These are phyloP conservation scores for Leucophenga varia DNA, from an alignment of 1,140 invertebrate genomes.

Conservation along the genomic window DNA sequence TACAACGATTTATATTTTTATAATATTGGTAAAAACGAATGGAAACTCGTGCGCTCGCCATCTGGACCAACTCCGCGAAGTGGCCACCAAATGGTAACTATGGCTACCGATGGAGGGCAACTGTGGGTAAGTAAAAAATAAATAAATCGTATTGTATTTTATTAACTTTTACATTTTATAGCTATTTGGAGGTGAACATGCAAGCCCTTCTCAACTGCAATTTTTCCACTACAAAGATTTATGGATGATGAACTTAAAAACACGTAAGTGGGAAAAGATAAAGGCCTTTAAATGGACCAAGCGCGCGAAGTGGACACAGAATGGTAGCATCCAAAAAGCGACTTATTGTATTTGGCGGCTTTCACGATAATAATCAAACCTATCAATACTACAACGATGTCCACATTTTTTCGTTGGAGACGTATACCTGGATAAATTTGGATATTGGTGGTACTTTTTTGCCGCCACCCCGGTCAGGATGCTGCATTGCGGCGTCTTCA, in stretches of 20 bases:
- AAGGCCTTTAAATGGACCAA: constrained; percentile 69
- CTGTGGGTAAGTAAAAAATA: constrained; percentile 58
- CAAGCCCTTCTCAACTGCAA: constrained; percentile 84
- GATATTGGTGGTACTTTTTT: constrained; percentile 64
- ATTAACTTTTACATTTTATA: constrained; percentile 58
- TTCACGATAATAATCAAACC: constrained; percentile 83
- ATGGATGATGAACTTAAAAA: constrained; percentile 77
- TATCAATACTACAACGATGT: constrained; percentile 91
- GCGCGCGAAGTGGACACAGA: constrained; percentile 84
- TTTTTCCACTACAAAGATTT: constrained; percentile 94
- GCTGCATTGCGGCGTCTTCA: constrained; percentile 65
- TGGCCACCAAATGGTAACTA: constrained; percentile 79
- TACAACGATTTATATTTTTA: constrained; percentile 86
- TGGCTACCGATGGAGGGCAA: constrained; percentile 71
- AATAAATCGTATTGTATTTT: too few relatives aligned
- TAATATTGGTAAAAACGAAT: constrained; percentile 78
- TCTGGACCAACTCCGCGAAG: constrained; percentile 81
- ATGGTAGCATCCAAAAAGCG: constrained; percentile 79
- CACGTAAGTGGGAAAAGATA: constrained; percentile 88
- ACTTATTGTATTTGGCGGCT: constrained; percentile 88
- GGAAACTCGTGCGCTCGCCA: constrained; percentile 78
- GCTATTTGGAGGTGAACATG: constrained; percentile 92
- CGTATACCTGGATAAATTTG: constrained; percentile 78
- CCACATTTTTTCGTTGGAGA: constrained; percentile 79
- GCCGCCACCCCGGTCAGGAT: constrained; percentile 74